Conservation (phyloP, 2,888 invertebrate genomes). For the Tetragonisca angustula region DNA sequence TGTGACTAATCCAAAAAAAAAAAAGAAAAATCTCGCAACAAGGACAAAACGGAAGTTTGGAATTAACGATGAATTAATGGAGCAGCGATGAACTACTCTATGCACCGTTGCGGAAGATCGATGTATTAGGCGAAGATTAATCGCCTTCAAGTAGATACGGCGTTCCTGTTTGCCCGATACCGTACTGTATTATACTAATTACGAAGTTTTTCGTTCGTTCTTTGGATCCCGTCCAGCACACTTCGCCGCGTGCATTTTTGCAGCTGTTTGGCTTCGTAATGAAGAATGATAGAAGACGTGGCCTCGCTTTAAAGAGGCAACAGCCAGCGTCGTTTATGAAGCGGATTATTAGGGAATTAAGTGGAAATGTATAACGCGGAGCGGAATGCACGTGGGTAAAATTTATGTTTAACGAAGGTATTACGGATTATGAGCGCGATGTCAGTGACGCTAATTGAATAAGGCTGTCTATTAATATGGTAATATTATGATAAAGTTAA, state of each 20-base stretch:
- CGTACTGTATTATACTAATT: constrained; percentile 50
- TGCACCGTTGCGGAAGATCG: constrained; percentile 25
- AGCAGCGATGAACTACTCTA: constrained; percentile 30
- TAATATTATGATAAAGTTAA: no score
- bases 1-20: constrained; percentile 25
- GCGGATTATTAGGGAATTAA: not conserved
- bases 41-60: not conserved
- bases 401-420: not conserved
- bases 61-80: constrained; percentile 45
- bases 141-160: constrained; percentile 38
- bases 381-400: not conserved
- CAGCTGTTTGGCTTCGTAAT: constrained; percentile 36
- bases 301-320: not conserved
- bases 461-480: not conserved
- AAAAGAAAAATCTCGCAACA: not conserved
- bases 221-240: constrained; percentile 47
- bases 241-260: constrained; percentile 25
- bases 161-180: constrained; percentile 39
- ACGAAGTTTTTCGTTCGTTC: constrained; percentile 29
- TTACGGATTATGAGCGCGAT: not conserved
- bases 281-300: constrained; percentile 41
- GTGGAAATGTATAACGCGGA: not conserved
- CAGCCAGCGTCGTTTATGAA: not conserved
- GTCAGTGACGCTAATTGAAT: not conserved
- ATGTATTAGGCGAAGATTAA: constrained; percentile 60